Evolutionary conservation across 2,113 vertebrate species (phyloP).

Genomic region (Megaptera novaeangliae): DNA sequence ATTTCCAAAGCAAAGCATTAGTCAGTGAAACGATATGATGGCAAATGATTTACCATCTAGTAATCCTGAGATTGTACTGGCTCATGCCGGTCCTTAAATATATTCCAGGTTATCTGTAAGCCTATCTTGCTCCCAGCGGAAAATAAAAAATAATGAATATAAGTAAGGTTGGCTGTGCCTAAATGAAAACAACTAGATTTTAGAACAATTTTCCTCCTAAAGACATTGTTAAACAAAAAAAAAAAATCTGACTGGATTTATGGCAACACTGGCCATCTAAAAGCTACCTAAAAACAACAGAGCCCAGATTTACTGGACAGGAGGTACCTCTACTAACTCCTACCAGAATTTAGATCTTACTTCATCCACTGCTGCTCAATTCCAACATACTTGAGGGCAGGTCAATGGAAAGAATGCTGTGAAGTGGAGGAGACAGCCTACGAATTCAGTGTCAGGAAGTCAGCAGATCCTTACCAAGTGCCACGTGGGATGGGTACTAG

Average conservation of each 20-base stretch:
- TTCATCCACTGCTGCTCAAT: not conserved
- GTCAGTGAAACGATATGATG: not conserved
- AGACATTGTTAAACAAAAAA: not conserved
- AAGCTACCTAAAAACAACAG: not conserved
- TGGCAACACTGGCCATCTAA: not conserved
- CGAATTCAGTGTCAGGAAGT: not conserved
- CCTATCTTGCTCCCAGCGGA: not conserved
- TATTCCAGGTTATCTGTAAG: not conserved
- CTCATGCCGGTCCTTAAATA: conserved; percentile 11
- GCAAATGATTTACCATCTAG: not conserved
- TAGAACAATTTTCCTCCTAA: not conserved
- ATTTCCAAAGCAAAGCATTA: not conserved
- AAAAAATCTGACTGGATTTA: not conserved
- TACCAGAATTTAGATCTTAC: not conserved
- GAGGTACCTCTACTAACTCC: not conserved
- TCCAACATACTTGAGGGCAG: not conserved
- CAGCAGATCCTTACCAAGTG: not conserved
- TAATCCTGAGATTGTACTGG: not conserved
- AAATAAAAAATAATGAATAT: not conserved
- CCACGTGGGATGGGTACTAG: not conserved
- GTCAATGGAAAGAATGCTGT: not conserved
- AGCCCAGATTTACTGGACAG: not conserved
- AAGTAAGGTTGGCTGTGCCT: not conserved
- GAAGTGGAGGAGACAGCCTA: not conserved
- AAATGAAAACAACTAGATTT: not conserved